Conservation (phyloP, 2,797 vertebrate species). For the Meda fulgida region DNA sequence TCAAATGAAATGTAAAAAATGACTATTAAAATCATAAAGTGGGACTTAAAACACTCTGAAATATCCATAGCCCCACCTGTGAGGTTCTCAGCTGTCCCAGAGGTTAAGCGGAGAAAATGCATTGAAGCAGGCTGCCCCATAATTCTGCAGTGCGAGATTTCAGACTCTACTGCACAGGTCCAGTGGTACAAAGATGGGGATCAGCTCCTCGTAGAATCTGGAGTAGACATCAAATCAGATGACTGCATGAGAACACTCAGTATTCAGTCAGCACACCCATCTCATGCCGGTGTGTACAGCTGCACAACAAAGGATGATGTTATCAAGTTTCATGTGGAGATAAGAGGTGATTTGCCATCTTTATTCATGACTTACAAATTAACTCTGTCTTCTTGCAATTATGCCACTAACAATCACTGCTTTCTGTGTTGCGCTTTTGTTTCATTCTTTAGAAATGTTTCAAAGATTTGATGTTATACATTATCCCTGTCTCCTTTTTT, state of each 20-base stretch:
- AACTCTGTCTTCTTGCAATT: conserved; percentile 62
- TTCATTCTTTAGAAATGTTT: conserved; percentile 54
- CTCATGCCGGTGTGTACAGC: conserved; percentile 79
- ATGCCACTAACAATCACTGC: conserved; percentile 72
- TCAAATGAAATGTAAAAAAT: conserved; percentile 5
- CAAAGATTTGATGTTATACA: conserved; percentile 63
- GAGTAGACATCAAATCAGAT: conserved; percentile 75
- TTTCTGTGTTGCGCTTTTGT: conserved; percentile 67
- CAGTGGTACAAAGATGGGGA: conserved; percentile 80
- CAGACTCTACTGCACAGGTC: conserved; percentile 76
- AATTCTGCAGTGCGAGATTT: conserved; percentile 79
- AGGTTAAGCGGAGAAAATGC: conserved; percentile 75
- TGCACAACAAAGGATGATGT: conserved; percentile 79
- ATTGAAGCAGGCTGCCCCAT: conserved; percentile 75
- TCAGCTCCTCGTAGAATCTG: conserved; percentile 71
- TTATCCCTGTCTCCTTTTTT: conserved; percentile 12
- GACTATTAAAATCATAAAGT: conserved; percentile 4
- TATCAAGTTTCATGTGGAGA: conserved; percentile 80
- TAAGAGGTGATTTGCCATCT: conserved; percentile 85
- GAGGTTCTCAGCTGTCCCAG: conserved; percentile 78
- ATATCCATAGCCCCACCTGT: conserved; percentile 81
- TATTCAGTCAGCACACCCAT: conserved; percentile 74
- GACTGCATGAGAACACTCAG: conserved; percentile 76
- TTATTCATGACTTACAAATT: conserved; percentile 60
- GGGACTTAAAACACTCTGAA: conserved; percentile 70